Evolutionary conservation across 2,888 invertebrate species (phyloP).

Genomic region (Ormyrus rosae): DNA sequence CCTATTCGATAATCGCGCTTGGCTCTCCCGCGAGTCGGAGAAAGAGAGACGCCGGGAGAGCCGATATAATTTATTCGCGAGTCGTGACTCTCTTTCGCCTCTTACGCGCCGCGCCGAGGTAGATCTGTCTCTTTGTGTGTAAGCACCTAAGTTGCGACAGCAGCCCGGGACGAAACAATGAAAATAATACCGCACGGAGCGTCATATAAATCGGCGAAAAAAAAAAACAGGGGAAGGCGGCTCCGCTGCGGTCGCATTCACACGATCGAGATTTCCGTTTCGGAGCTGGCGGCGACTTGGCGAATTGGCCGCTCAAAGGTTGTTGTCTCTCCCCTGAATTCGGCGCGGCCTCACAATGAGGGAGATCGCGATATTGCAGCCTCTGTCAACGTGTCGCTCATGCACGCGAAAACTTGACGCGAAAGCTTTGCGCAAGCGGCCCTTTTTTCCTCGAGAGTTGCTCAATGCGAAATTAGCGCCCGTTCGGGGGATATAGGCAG

Average conservation of each 20-base stretch:
- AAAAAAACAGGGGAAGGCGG: neutral
- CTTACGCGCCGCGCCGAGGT: neutral
- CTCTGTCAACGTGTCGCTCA: conserved; percentile 27
- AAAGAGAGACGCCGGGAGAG: neutral
- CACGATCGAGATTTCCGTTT: conserved; percentile 33
- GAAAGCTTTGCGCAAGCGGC: no score
- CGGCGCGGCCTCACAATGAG: no score
- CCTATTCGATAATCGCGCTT: neutral
- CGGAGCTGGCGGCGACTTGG: neutral
- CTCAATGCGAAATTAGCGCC: no score
- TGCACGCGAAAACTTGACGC: neutral
- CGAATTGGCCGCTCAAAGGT: no score
- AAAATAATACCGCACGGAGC: neutral
- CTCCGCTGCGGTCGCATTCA: conserved; percentile 35
- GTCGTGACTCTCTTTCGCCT: conserved; percentile 17
- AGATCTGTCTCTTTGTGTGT: neutral
- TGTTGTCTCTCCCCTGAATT: no score
- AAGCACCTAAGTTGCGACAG: neutral
- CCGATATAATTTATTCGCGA: conserved; percentile 32
- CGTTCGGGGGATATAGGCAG: no score
- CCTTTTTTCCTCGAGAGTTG: no score
- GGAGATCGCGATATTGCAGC: neutral
- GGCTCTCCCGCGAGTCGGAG: no score
- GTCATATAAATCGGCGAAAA: conserved; percentile 23
- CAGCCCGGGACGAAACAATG: neutral